phyloP scores from a whole-genome alignment of 2,797 vertebrate species.

The Labeo calbasu region DNA sequence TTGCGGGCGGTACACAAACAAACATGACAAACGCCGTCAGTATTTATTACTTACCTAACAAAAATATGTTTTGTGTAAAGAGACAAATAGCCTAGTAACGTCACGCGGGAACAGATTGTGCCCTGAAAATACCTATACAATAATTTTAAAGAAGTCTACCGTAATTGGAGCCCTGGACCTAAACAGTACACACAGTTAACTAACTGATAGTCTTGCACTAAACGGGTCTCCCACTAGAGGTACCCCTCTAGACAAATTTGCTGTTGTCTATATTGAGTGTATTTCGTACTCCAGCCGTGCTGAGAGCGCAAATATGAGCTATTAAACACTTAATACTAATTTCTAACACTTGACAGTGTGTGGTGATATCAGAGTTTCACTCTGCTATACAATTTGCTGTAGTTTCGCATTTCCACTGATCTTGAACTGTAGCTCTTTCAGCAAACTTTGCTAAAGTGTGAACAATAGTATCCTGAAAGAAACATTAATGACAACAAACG shows the following conservation, averaged over 20 bases:
- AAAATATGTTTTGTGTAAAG: not conserved
- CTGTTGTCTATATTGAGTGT: not conserved
- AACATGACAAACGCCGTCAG: not conserved
- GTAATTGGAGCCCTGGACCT: not conserved
- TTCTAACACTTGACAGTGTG: not conserved
- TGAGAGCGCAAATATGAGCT: not conserved
- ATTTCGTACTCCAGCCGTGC: not conserved
- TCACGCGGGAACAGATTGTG: not conserved
- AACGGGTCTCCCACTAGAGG: conserved; percentile 31
- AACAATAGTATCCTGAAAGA: not conserved
- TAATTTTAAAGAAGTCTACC: not conserved
- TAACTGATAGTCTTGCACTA: conserved; percentile 3
- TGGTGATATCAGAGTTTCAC: not conserved
- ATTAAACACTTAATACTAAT: not conserved
- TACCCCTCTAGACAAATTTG: not conserved
- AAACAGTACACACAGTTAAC: not conserved
- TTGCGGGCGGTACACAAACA: not conserved
- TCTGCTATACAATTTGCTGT: not conserved
- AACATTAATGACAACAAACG: not conserved
- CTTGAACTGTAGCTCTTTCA: not conserved
- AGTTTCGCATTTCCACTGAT: not conserved
- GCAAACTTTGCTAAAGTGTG: not conserved
- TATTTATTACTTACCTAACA: not conserved
- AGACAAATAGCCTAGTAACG: not conserved
- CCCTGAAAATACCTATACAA: not conserved